These are phyloP conservation scores for Agrotis puta DNA, from an alignment of 2,888 invertebrate genomes.

Conservation along the genomic window DNA sequence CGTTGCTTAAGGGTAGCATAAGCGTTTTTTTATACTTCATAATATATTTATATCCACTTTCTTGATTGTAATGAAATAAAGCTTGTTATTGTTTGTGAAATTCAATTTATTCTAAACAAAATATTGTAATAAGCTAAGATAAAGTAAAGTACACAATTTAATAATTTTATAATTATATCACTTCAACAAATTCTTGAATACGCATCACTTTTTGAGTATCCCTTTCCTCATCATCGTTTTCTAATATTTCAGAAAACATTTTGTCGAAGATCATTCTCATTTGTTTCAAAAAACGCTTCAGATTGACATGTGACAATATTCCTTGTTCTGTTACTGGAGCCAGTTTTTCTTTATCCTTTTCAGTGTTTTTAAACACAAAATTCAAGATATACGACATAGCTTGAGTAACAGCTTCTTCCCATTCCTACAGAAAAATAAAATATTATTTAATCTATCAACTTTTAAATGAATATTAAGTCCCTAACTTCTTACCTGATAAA, in stretches of 20 bases:
- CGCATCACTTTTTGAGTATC: constrained; percentile 73
- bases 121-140: constrained; percentile 47
- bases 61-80: constrained; percentile 71
- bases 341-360: constrained; percentile 92
- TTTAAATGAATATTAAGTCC: not conserved
- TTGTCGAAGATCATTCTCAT: constrained; percentile 81
- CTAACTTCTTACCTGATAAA: constrained; percentile 78
- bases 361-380: constrained; percentile 92
- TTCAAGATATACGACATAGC: constrained; percentile 92
- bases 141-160: constrained; percentile 41
- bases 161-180: constrained; percentile 72
- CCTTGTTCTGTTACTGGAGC: constrained; percentile 89
- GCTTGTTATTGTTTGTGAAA: constrained; percentile 78
- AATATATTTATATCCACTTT: constrained; percentile 59
- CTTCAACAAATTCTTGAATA: constrained; percentile 87
- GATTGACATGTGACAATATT: constrained; percentile 82
- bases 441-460: not conserved
- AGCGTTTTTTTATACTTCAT: constrained; percentile 45
- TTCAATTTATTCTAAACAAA: constrained; percentile 72
- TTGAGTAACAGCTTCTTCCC: constrained; percentile 95
- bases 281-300: constrained; percentile 87
- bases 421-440: constrained; percentile 89
- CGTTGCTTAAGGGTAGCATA: constrained; percentile 74
- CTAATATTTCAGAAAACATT: constrained; percentile 73
- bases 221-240: constrained; percentile 61